A percentile compares a stretch with the other conserved stretches of the same genome.
These are phyloP conservation scores for Spodoptera litura DNA, from an alignment of 1,140 invertebrate genomes.

Conservation along the genomic window DNA sequence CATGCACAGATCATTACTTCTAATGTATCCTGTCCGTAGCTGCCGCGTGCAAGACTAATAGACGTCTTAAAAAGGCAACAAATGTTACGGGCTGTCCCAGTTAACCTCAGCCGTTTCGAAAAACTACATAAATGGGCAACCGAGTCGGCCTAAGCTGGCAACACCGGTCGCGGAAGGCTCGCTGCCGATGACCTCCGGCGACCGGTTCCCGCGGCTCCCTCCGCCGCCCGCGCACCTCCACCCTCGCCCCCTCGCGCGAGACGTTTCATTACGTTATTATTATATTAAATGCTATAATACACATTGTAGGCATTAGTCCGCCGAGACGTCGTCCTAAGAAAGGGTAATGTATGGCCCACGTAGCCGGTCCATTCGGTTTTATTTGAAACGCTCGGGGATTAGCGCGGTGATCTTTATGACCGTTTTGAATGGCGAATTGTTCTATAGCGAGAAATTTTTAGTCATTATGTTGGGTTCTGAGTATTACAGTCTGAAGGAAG, in stretches of 20 bases:
- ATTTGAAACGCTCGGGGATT: slow-evolving; percentile 64
- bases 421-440: slow-evolving; percentile 62
- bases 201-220: slow-evolving; percentile 75
- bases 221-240: slow-evolving; percentile 49
- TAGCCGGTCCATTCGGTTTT: slow-evolving; percentile 63
- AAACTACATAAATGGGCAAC: slow-evolving; percentile 75
- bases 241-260: slow-evolving; percentile 66
- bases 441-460: slow-evolving; percentile 54
- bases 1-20: slow-evolving; percentile 44
- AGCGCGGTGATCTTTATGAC: slow-evolving; percentile 63
- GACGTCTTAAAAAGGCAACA: slow-evolving; percentile 60
- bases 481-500: slow-evolving; percentile 48
- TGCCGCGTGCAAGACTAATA: slow-evolving; percentile 54
- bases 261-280: slow-evolving; percentile 86
- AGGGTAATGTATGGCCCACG: slow-evolving; percentile 71
- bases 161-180: slow-evolving; percentile 80
- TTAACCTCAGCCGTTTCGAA: slow-evolving; percentile 65
- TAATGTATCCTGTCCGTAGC: slow-evolving; percentile 45
- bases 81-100: slow-evolving; percentile 65
- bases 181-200: slow-evolving; percentile 83
- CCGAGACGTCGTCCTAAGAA: slow-evolving; percentile 69
- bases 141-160: slow-evolving; percentile 67
- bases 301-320: slow-evolving; percentile 83
- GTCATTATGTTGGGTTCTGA: slow-evolving; percentile 50
- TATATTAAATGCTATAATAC: slow-evolving; percentile 86